Evolutionary conservation across 2,113 vertebrate genomes (phyloP).

Genomic region (Okapia johnstoni): DNA sequence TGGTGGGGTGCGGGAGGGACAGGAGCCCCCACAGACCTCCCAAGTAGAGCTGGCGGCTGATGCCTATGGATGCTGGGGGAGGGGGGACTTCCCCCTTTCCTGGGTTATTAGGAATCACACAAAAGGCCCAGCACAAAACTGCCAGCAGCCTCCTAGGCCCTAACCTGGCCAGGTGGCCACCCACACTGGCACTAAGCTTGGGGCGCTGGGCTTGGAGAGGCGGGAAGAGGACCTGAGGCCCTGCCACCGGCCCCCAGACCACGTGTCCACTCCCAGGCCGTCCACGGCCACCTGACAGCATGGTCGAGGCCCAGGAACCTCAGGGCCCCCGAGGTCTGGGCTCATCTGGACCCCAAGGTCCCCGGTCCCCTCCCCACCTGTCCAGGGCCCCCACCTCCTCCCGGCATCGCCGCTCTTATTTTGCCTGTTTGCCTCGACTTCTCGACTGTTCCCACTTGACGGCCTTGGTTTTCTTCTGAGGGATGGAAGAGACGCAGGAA

Average conservation of each 20-base stretch:
- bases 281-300: fast-evolving
- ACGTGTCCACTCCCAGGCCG: not conserved
- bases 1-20: not conserved
- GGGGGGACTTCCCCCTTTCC: not conserved
- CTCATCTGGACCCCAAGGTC: not conserved
- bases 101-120: not conserved
- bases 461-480: fast-evolving
- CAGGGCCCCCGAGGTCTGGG: not conserved
- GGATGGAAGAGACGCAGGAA: too few relatives aligned
- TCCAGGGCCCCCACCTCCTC: not conserved
- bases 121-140: not conserved
- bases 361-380: not conserved
- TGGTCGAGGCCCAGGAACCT: fast-evolving
- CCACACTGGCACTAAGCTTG: not conserved
- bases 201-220: not conserved
- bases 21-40: not conserved
- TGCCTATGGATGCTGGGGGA: not conserved
- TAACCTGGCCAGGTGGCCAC: not conserved
- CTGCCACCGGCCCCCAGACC: not conserved
- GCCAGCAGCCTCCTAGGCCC: not conserved
- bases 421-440: not conserved
- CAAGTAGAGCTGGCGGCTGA: not conserved
- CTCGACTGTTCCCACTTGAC: fast-evolving
- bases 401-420: not conserved
- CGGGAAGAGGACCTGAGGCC: not conserved